Base-by-base conservation (phyloP, 2,797 vertebrate species). In the Setipinna tenuifilis region DNA sequence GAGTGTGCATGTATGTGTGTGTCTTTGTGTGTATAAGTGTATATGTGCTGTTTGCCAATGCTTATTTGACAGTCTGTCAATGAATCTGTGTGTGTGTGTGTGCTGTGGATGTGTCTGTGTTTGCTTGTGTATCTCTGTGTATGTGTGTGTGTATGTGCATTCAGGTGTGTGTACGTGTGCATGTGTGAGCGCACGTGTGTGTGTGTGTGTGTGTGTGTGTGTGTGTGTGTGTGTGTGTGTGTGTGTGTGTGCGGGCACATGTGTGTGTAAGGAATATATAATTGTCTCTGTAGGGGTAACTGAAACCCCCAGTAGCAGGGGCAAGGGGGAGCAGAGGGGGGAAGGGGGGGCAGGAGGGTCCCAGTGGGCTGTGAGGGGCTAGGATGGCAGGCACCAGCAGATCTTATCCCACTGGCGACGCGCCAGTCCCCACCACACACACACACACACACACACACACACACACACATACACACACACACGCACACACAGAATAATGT, bases 211-310 rank as follows among this genome's bases (percentile, higher is more conserved):
- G 7, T 54, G 50, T 54, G 50, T 54, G 50, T 54, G 7, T 54
- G 7, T 54, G 50, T 50, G 28, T 80, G 75, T 80, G 28, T 80
- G 75, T 80, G 75, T 80, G 75, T 80, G 75, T 80, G 75, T 80
- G 81, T 46, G 41, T 23, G 54, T 82, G 1, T 48, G 54, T 17
- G 81, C 23, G n/a, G n/a, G 54, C 21, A 21, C 50, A n/a, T 23
- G 46, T 82, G n/a, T n/a, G 19, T 82, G 68, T 75, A 4, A 16
- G 12, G 12, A 3, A 28, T 28, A 23, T 25, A 28, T 68, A 25
- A 2, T 68, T 28, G 23, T 68, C 23, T 14, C 23, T 7, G 12
- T 65, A 65, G 62, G 28, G 62, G 68, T 75, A 75, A 75, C 28
- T 75, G 12, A 16, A 31, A 31, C 68, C 14, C 14, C 0, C 14